phyloP scores from a whole-genome alignment of 2,888 invertebrate genomes.

The Scrobipalpa atriplicella region DNA sequence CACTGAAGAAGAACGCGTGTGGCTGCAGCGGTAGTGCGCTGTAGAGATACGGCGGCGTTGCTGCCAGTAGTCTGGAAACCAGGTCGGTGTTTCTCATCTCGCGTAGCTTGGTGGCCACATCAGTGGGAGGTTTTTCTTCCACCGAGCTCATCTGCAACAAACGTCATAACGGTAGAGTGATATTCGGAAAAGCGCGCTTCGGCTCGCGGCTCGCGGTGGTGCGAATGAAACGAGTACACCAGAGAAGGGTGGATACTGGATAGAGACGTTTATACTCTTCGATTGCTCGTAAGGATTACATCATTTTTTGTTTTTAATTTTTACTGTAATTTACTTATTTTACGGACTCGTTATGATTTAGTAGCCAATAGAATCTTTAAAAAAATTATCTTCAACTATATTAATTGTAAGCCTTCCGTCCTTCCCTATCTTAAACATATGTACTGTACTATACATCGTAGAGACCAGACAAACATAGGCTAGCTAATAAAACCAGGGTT shows the following conservation, averaged over 20 bases:
- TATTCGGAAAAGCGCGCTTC: conserved; percentile 56
- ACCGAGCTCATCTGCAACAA: conserved; percentile 75
- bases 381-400: no score
- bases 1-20: conserved; percentile 94
- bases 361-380: no score
- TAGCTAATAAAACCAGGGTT: no score
- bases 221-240: conserved; percentile 49
- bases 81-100: conserved; percentile 88
- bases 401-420: no score
- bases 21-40: conserved; percentile 90
- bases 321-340: no score
- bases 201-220: no score
- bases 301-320: background rate
- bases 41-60: conserved; percentile 94
- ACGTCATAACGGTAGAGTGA: conserved; percentile 20
- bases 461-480: no score
- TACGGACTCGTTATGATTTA: background rate
- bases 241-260: conserved; percentile 43
- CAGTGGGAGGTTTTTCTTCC: conserved; percentile 69
- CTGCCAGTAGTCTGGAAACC: conserved; percentile 91
- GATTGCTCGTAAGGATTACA: conserved; percentile 32
- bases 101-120: conserved; percentile 71
- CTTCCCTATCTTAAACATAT: no score
- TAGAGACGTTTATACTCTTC: conserved; percentile 45
- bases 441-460: no score